phyloP scores from a whole-genome alignment of 2,888 invertebrate genomes.

The Drosophila meridionalis region DNA sequence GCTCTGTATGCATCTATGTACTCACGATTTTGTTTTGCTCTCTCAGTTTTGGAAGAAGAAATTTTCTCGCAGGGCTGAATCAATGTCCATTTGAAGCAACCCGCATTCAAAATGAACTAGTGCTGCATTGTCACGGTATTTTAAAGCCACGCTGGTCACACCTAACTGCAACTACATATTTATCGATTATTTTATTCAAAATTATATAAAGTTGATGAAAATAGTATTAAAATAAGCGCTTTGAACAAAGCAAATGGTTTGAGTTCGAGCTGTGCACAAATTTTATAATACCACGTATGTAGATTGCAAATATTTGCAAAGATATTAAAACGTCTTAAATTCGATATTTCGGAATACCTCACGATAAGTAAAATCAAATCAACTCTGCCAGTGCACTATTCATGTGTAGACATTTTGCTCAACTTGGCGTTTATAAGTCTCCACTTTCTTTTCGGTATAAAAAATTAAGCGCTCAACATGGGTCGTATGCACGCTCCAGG shows the following conservation, averaged over 20 bases:
- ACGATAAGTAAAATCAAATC: not conserved
- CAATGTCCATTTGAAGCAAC: not conserved
- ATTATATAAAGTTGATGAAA: not conserved
- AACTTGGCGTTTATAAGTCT: constrained; percentile 49
- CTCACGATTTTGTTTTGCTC: constrained; percentile 45
- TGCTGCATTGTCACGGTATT: constrained; percentile 1
- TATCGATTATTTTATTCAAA: not conserved
- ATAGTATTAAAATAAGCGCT: not conserved
- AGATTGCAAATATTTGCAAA: no score
- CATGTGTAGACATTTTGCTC: constrained; percentile 38
- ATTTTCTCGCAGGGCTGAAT: constrained; percentile 83
- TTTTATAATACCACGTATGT: no score
- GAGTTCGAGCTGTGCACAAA: not conserved
- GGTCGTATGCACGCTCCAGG: constrained; percentile 99
- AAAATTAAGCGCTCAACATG: constrained; percentile 90
- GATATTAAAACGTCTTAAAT: not conserved
- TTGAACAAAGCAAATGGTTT: not conserved
- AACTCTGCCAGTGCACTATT: constrained; percentile 14
- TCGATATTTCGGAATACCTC: not conserved
- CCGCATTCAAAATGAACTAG: constrained; percentile 17
- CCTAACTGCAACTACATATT: not conserved
- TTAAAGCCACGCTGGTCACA: constrained; percentile 15
- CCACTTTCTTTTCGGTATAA: constrained; percentile 84
- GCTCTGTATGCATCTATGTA: constrained; percentile 34
- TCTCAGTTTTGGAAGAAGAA: constrained; percentile 31